Conservation (phyloP, 2,888 invertebrate genomes). For the Sarcophaga caerulescens region DNA sequence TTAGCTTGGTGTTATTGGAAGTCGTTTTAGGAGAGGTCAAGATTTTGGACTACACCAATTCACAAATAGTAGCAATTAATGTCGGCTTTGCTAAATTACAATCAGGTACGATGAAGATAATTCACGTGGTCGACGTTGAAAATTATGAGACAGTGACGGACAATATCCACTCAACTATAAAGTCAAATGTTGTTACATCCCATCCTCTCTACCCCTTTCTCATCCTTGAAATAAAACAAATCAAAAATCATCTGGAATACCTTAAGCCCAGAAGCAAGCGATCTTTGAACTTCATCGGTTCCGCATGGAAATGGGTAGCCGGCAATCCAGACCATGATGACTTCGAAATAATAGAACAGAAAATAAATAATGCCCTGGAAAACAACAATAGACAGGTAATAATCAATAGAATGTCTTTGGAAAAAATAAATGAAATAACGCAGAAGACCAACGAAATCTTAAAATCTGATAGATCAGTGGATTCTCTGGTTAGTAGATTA, state of each 20-base stretch:
- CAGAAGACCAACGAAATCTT: neutral
- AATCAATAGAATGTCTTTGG: neutral
- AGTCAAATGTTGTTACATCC: neutral
- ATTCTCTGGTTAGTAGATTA: neutral
- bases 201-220: no score
- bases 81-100: constrained; percentile 27
- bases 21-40: neutral
- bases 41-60: neutral
- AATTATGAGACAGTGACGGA: constrained; percentile 8
- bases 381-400: no score
- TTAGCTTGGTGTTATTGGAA: neutral
- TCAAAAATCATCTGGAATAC: neutral
- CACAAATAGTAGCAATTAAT: neutral
- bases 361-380: constrained; percentile 17
- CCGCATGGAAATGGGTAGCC: constrained; percentile 38
- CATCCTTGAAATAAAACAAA: neutral
- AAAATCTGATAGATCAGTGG: neutral
- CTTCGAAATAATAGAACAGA: constrained; percentile 12
- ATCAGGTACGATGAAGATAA: constrained; percentile 40
- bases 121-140: constrained; percentile 56
- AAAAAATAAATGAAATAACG: neutral
- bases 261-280: constrained; percentile 11
- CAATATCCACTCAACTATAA: neutral
- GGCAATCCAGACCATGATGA: constrained; percentile 27
- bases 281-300: constrained; percentile 46